Evolutionary conservation across 2,888 invertebrate genomes (phyloP), one percentile per base, ranked within the genome.

Genomic region (Diploptera punctata): DNA sequence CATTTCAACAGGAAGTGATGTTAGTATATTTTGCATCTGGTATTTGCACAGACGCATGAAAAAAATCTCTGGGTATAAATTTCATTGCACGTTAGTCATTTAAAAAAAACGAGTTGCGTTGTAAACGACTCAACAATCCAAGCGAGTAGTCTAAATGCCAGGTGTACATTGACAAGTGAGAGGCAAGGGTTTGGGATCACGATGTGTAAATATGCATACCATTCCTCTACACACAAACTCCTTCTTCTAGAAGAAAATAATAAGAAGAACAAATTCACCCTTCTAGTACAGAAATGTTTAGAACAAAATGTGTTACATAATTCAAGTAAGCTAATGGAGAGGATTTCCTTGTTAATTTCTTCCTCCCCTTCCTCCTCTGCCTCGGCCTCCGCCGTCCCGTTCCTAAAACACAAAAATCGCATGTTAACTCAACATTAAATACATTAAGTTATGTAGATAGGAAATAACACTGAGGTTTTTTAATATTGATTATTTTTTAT

Each of bases 351-450:
- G 68, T 73, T 75, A 73, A 71, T 74, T 74, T 57, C 76, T 74
- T 21, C 74, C 72, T 57, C 76, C 74, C 57, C 76, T 70, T 67
- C 75, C 72, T n/a, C 75, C 75, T 43, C 74, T 67, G 10, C 74
- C 75, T 62, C 76, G 71, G 26, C 74, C 71, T 7, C 75, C 71
- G 5, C 74, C 73, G 47, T 75, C 74, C 13, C 74, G 71, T 9
- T 74, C 75, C 74, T 73, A 60, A 24, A 70, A 73, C n/a, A 69
- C 31, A 33, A 29, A 73, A 67, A 60, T n/a, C n/a, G n/a, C n/a
- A 13, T n/a, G 13, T 9, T n/a, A 49, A 49, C 10, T 49, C 13
- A 13, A 49, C 38, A 5, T 38, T 38, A 38, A 38, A 13, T 13
- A 38, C 5, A 38, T 38, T 38, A 13, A 38, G 38, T 38, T 38